Percentiles rank a stretch among this genome's conserved stretches.
Conservation (phyloP, 2,797 vertebrate genomes). For the Stomatorhinus walkeri region DNA sequence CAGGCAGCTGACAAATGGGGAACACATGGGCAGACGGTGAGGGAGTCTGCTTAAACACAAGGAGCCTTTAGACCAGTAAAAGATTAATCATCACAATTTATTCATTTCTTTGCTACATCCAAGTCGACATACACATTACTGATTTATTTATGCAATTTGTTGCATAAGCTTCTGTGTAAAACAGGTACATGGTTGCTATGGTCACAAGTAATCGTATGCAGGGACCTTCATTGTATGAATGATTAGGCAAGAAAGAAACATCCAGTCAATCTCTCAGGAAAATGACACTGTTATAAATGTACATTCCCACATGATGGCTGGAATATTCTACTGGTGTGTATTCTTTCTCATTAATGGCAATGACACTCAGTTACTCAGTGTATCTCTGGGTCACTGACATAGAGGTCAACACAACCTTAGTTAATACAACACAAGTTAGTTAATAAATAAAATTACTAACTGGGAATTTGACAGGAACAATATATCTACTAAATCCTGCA, state of each 20-base stretch:
- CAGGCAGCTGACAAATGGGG: not conserved
- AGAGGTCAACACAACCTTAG: constrained; percentile 13
- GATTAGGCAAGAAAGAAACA: not conserved
- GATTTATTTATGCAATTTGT: not conserved
- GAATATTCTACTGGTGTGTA: not conserved
- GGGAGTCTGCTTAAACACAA: not conserved
- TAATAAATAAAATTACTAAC: not conserved
- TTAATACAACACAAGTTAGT: not conserved
- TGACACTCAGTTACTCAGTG: not conserved
- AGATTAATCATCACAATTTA: not conserved
- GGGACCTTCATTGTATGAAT: constrained; percentile 6
- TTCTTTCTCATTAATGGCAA: not conserved
- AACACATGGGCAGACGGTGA: not conserved
- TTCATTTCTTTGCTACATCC: not conserved
- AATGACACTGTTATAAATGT: not conserved
- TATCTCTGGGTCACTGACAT: not conserved
- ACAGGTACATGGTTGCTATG: constrained; percentile 13
- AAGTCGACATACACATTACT: not conserved
- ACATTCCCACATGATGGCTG: not conserved
- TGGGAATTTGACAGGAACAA: not conserved
- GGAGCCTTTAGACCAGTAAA: not conserved
- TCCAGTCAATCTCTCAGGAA: not conserved
- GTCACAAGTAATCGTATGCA: not conserved
- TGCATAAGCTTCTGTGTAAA: not conserved
- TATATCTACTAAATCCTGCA: not conserved